phyloP scores from a whole-genome alignment of 2,888 invertebrate genomes.

The Tachina grossa region DNA sequence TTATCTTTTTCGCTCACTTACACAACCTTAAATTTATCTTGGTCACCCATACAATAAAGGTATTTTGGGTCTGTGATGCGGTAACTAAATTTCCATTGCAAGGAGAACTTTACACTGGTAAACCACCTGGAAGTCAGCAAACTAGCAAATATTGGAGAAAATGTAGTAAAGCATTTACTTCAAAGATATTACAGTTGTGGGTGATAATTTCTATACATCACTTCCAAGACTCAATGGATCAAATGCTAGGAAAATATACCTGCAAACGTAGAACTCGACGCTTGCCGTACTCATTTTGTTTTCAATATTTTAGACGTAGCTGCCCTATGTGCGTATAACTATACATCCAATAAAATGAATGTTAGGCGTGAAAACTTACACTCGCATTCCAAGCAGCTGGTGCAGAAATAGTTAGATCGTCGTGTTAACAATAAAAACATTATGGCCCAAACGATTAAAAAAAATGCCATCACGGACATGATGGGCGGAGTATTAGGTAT shows the following conservation, averaged over 20 bases:
- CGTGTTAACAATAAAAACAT: slow-evolving; percentile 21
- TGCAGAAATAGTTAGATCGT: neutral
- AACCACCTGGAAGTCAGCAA: neutral
- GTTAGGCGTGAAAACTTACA: slow-evolving; percentile 26
- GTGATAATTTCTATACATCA: no score
- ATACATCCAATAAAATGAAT: neutral
- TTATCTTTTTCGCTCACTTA: no score
- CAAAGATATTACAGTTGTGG: slow-evolving; percentile 44
- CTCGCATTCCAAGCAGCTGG: slow-evolving; percentile 11
- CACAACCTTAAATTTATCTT: no score
- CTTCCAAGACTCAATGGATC: neutral
- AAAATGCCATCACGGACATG: no score
- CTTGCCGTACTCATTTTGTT: no score
- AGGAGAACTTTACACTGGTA: neutral
- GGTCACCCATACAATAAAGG: no score
- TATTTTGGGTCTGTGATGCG: no score
- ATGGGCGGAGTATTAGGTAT: no score
- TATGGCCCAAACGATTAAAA: neutral
- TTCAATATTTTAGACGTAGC: neutral
- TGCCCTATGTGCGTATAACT: neutral
- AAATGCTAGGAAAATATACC: neutral
- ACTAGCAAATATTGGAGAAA: neutral
- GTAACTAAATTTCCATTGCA: no score
- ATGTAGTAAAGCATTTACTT: slow-evolving; percentile 32
- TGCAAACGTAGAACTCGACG: slow-evolving; percentile 2